A percentile compares a stretch with the other conserved stretches of the same genome.
phyloP scores from a whole-genome alignment of 2,797 vertebrate species.

The Crenichthys baileyi region DNA sequence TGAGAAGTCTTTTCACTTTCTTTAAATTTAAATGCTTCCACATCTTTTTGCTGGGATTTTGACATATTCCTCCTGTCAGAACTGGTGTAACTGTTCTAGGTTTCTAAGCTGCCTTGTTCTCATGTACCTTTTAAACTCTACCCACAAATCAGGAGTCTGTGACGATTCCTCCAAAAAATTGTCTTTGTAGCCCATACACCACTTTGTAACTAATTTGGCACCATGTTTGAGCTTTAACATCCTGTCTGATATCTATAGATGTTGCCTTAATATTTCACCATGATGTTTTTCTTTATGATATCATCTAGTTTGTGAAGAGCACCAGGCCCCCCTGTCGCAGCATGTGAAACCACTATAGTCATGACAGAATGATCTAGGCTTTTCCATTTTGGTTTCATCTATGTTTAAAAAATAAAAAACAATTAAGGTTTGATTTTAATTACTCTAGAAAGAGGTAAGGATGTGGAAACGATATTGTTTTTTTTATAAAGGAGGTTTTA shows the following conservation, averaged over 20 bases:
- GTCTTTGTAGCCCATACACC: no score
- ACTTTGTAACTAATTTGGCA: no score
- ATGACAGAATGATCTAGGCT: neutral
- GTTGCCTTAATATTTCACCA: no score
- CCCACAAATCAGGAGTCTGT: neutral
- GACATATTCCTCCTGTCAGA: neutral
- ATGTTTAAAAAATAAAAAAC: neutral
- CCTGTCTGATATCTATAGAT: neutral
- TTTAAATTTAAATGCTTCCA: no score
- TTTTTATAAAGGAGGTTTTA: neutral
- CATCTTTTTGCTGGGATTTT: neutral
- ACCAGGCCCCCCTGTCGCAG: neutral
- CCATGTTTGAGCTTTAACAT: no score
- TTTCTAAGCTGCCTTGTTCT: neutral
- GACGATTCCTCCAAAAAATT: neutral
- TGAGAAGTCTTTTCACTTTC: no score
- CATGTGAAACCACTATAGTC: neutral
- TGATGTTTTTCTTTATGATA: no score
- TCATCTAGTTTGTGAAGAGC: neutral
- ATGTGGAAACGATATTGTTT: neutral
- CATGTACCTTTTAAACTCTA: neutral
- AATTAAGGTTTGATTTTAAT: neutral
- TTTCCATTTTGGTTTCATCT: neutral
- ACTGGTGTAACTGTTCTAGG: neutral
- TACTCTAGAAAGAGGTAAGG: neutral